Percentiles rank a stretch among this genome's conserved stretches.
phyloP scores from a whole-genome alignment of 2,888 invertebrate species.

The Adelphocoris suturalis region DNA sequence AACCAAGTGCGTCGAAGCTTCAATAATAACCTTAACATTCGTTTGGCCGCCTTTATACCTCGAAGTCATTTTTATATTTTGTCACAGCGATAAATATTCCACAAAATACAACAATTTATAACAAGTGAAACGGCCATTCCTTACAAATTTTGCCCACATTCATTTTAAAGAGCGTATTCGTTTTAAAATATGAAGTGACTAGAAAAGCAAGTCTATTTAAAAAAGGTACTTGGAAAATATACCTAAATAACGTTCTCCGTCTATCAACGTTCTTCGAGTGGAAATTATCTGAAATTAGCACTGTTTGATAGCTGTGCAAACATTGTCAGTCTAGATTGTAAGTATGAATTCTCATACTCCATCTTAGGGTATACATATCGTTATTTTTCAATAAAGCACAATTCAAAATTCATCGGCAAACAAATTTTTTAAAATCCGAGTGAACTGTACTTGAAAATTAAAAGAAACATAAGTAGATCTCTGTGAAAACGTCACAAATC shows the following conservation, averaged over 20 bases:
- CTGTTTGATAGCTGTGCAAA: no score
- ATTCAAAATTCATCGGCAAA: no score
- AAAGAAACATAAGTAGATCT: no score
- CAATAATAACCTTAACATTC: conserved; percentile 1
- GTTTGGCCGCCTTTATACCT: background rate
- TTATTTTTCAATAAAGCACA: no score
- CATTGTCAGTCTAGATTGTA: background rate
- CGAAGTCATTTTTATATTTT: background rate
- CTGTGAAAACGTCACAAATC: no score
- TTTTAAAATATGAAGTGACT: background rate
- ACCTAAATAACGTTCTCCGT: background rate
- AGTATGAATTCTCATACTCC: no score
- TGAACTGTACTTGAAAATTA: no score
- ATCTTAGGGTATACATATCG: no score
- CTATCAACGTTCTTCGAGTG: background rate
- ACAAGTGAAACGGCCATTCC: conserved; percentile 3
- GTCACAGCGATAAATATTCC: background rate
- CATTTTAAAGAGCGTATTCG: background rate
- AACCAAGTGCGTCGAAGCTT: background rate
- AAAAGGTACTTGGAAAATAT: background rate
- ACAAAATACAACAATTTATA: conserved; percentile 17
- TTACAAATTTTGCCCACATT: background rate
- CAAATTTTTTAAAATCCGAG: no score
- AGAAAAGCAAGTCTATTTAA: background rate
- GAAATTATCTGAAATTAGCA: no score